phyloP scores from a whole-genome alignment of 2,888 invertebrate species.

The Lepidonotus clava region DNA sequence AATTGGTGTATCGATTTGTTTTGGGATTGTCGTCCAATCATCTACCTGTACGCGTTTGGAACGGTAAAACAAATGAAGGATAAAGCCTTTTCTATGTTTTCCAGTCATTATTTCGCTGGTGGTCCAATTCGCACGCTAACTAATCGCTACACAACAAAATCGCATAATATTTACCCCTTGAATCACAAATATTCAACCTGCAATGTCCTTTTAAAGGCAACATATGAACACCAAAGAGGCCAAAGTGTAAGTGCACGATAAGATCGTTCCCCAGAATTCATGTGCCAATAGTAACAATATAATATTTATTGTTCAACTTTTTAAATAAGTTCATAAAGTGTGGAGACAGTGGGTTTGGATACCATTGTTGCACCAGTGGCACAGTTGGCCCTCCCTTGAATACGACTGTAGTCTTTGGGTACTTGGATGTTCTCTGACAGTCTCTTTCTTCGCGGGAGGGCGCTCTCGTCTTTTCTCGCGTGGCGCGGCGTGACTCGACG shows the following conservation, averaged over 20 bases:
- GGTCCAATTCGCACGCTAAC: background rate
- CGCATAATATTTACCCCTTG: background rate
- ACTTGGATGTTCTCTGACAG: background rate
- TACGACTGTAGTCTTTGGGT: too few species aligned
- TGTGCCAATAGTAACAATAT: too few species aligned
- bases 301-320: too few species aligned
- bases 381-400: background rate
- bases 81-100: slow-evolving; percentile 2
- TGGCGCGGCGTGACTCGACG: background rate
- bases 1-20: background rate
- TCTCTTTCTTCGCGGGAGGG: background rate
- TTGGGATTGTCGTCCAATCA: slow-evolving; percentile 2
- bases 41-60: background rate
- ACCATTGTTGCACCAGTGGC: background rate
- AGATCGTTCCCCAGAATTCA: too few species aligned
- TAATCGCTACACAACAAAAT: slow-evolving; percentile 20
- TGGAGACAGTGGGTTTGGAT: background rate
- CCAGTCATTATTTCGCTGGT: background rate
- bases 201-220: slow-evolving; percentile 24
- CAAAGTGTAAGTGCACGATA: background rate
- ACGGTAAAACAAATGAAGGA: background rate
- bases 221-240: background rate
- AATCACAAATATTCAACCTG: background rate
- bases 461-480: background rate
- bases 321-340: too few species aligned